Percentiles rank a stretch among this genome's conserved stretches.
Evolutionary conservation across 1,140 invertebrate species (phyloP).

Genomic region (Drosophila teissieri): DNA sequence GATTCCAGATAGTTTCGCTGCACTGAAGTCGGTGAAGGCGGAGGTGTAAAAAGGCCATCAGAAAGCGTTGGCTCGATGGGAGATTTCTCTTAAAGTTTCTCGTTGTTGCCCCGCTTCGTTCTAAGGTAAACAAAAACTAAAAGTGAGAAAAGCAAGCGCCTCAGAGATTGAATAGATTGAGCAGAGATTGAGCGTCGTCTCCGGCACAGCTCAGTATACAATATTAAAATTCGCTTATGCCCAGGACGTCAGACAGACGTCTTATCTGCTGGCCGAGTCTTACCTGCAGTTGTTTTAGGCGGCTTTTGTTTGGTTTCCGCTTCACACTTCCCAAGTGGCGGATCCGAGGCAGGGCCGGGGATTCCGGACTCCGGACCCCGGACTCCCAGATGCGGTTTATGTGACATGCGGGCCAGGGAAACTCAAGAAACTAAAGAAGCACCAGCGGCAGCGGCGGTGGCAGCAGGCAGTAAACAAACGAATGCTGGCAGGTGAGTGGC

Average conservation of each 20-base stretch:
- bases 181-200: neutral
- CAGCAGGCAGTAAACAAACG: constrained; percentile 49
- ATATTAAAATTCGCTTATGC: constrained; percentile 79
- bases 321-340: constrained; percentile 70
- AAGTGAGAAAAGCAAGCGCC: constrained; percentile 72
- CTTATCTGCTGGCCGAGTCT: constrained; percentile 43
- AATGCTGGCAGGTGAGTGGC: constrained; percentile 77
- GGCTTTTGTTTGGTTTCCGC: constrained; percentile 82
- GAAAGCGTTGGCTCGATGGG: constrained; percentile 28
- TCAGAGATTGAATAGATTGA: constrained; percentile 53
- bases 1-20: constrained; percentile 19
- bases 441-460: constrained; percentile 10
- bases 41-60: constrained; percentile 68
- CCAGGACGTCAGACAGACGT: constrained; percentile 21
- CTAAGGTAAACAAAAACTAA: constrained; percentile 39
- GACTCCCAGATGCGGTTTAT: constrained; percentile 69
- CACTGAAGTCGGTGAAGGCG: constrained; percentile 32
- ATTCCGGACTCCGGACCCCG: constrained; percentile 2
- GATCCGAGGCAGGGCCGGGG: neutral
- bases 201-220: constrained; percentile 37
- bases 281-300: constrained; percentile 79
- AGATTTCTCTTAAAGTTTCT: constrained; percentile 52
- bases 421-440: constrained; percentile 39
- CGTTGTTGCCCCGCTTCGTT: neutral
- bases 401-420: constrained; percentile 75